Percentiles rank a stretch among this genome's conserved stretches.
Evolutionary conservation across 2,888 invertebrate species (phyloP).

Genomic region (Arctia plantaginis): DNA sequence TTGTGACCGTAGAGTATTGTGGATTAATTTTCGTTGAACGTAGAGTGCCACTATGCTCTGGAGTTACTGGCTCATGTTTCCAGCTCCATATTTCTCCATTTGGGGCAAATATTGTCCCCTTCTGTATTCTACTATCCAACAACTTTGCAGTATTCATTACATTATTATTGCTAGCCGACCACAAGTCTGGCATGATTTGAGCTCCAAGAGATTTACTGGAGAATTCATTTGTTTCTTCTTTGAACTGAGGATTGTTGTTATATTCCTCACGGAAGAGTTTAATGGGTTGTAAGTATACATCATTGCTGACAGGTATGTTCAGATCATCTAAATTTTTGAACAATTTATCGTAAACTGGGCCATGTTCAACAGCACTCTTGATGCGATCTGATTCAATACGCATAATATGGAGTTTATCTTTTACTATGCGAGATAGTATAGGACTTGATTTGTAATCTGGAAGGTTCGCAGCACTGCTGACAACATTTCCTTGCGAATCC

Average conservation of each 20-base stretch:
- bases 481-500: constrained; percentile 81
- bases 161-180: constrained; percentile 78
- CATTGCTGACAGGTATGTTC: constrained; percentile 82
- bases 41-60: constrained; percentile 79
- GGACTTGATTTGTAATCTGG: constrained; percentile 82
- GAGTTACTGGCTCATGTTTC: constrained; percentile 83
- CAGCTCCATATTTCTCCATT: constrained; percentile 85
- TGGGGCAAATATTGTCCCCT: constrained; percentile 83
- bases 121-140: constrained; percentile 77
- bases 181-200: constrained; percentile 79
- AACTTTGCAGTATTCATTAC: constrained; percentile 76
- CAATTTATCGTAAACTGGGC: constrained; percentile 86
- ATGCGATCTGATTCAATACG: constrained; percentile 86
- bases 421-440: constrained; percentile 79
- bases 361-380: constrained; percentile 87
- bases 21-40: constrained; percentile 82
- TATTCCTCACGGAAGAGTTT: constrained; percentile 85
- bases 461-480: constrained; percentile 82
- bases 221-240: constrained; percentile 85
- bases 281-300: constrained; percentile 85
- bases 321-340: constrained; percentile 84
- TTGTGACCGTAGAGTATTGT: constrained; percentile 78
- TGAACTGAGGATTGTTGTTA: constrained; percentile 83
- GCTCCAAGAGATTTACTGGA: constrained; percentile 79
- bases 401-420: constrained; percentile 84